These are phyloP conservation scores for Rissa tridactyla DNA, from an alignment of 2,113 vertebrate species.

Conservation along the genomic window DNA sequence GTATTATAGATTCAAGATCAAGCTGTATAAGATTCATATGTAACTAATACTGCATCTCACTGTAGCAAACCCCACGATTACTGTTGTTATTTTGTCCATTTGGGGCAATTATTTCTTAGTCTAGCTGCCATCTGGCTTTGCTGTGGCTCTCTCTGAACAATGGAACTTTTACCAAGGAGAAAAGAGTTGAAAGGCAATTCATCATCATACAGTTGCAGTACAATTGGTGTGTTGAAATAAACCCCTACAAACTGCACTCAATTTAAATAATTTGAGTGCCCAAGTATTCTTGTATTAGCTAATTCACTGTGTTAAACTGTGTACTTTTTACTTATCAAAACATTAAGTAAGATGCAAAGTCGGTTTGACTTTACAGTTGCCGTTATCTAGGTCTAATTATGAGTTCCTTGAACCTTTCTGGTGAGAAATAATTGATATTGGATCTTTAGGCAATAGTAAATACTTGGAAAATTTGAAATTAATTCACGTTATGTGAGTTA, in stretches of 20 bases:
- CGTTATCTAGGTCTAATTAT: not conserved
- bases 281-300: not conserved
- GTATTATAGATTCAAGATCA: not conserved
- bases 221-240: not conserved
- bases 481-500: not conserved
- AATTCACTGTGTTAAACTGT: not conserved
- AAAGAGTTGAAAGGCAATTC: not conserved
- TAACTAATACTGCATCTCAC: not conserved
- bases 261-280: not conserved
- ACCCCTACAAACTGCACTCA: accelerated
- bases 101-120: not conserved
- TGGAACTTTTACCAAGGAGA: not conserved
- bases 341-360: not conserved
- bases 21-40: not conserved
- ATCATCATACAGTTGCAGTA: not conserved
- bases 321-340: not conserved
- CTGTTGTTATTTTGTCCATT: not conserved
- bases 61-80: not conserved
- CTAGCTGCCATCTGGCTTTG: not conserved
- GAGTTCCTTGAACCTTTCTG: not conserved
- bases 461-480: not conserved
- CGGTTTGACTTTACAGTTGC: not conserved
- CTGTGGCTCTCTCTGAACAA: not conserved
- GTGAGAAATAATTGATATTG: not conserved
- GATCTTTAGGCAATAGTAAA: not conserved